These are phyloP conservation scores for Todus mexicanus DNA, from an alignment of 2,797 vertebrate species.

Conservation along the genomic window DNA sequence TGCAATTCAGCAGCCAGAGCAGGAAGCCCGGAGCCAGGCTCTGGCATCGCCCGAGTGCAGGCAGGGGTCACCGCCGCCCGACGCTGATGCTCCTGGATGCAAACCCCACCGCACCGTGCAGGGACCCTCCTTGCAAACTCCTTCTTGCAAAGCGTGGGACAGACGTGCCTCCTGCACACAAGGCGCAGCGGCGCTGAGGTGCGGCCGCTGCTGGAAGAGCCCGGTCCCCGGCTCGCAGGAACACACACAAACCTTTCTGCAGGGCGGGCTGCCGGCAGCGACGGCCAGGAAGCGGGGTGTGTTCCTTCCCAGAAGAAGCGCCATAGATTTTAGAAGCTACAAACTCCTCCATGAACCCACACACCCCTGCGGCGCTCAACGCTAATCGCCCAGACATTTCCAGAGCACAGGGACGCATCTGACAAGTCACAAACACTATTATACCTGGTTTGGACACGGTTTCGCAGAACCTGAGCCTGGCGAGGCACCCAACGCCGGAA, in stretches of 20 bases:
- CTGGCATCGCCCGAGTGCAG: background rate
- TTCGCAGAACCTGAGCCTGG: fast-evolving
- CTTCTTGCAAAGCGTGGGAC: background rate
- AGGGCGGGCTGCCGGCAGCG: background rate
- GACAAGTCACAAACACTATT: fast-evolving
- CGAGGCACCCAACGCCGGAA: background rate
- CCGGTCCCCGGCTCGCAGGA: fast-evolving
- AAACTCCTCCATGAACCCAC: background rate
- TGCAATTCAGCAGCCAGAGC: background rate
- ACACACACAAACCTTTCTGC: background rate
- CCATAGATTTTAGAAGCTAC: background rate
- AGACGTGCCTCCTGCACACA: fast-evolving
- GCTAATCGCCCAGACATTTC: background rate
- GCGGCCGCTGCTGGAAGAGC: background rate
- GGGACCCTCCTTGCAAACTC: background rate
- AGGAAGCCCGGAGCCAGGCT: background rate
- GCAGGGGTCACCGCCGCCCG: background rate
- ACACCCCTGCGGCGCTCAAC: background rate
- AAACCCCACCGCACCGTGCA: fast-evolving
- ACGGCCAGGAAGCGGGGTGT: constrained; percentile 5
- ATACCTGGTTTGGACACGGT: fast-evolving
- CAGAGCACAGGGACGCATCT: background rate
- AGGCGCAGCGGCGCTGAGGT: fast-evolving
- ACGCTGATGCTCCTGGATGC: fast-evolving
- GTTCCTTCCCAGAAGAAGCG: background rate